Evolutionary conservation across 2,797 vertebrate genomes (phyloP).

Genomic region (Acipenser oxyrinchus): DNA sequence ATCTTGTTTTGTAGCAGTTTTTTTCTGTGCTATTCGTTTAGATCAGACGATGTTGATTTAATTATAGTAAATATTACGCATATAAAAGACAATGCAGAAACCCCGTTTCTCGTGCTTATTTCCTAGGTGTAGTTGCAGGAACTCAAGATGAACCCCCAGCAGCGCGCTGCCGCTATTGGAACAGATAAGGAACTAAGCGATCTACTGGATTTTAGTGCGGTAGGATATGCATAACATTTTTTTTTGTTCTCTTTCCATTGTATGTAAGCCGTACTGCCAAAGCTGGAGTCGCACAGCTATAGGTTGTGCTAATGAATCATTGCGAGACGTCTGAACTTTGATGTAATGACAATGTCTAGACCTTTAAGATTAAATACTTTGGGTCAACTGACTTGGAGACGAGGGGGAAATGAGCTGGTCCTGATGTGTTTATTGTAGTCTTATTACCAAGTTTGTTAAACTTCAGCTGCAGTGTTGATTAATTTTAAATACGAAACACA

Average conservation of each 20-base stretch:
- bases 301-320: constrained; percentile 9
- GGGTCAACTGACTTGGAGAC: constrained; percentile 39
- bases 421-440: constrained; percentile 13
- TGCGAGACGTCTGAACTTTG: constrained; percentile 53
- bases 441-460: not conserved
- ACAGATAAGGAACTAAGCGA: constrained; percentile 99
- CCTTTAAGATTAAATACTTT: constrained; percentile 48
- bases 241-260: constrained; percentile 23
- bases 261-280: constrained; percentile 21
- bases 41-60: not conserved
- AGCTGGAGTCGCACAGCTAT: constrained; percentile 32
- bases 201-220: constrained; percentile 98
- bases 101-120: constrained; percentile 25
- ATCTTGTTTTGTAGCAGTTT: no score
- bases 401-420: constrained; percentile 38
- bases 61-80: constrained; percentile 1
- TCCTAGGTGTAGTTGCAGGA: constrained; percentile 57
- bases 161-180: constrained; percentile 97
- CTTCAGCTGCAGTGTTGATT: not conserved
- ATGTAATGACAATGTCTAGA: constrained; percentile 61
- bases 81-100: constrained; percentile 3
- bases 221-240: constrained; percentile 49
- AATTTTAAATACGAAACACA: not conserved
- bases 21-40: not conserved
- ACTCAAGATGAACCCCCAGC: constrained; percentile 93